Base-by-base conservation (phyloP, 2,113 vertebrate genomes). In the Scortum barcoo region DNA sequence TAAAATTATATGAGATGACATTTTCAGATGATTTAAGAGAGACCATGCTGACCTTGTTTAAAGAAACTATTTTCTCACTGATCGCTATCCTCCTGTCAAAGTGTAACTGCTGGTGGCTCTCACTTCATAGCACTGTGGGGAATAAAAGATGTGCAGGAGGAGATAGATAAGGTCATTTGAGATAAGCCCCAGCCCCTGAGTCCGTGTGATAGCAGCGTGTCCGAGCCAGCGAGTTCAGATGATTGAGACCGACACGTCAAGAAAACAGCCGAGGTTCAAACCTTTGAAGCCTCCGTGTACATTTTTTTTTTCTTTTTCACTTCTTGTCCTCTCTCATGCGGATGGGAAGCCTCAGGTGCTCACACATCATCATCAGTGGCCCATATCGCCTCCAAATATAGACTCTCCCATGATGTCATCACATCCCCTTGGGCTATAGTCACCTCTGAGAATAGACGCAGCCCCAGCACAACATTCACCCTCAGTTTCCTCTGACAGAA, bases 351-450 rank as follows among this genome's bases (percentile, higher is more conserved):
- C 91, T 88, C 89, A 89, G 93, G 91, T 92, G 93, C 80, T 88
- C 69, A 71, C 72, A 61, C 82, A 91, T 82, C 90, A 82, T 79
- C 89, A 81, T 89, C 90, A 89, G 78, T 86, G 84, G 88, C 86
- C 89, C 89, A 60, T 86, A 83, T 92, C 84, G 48, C 66, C 72
- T 90, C 93, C 85, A 90, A 89, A 95, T 93, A 93, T 93, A 93
- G 90, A 92, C 77, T 38, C 53, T 70, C 33, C 79, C 50, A 17
- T 91, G 93, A 93, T 89, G 93, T 93, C 93, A 90, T 58, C 70
- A 33, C 65, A 26, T 73, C 48, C 89, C 90, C 48, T 5, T 3
- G 68, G 86, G 90, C 70, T 5, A 9, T 1, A 71, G 58, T 77
- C 68, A 78, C 81, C 80, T 85, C 88, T 80, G 91, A 85, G 83